Evolutionary conservation across 2,888 invertebrate genomes (phyloP), one percentile per base, ranked within the genome.

Genomic region (Aromia moschata): DNA sequence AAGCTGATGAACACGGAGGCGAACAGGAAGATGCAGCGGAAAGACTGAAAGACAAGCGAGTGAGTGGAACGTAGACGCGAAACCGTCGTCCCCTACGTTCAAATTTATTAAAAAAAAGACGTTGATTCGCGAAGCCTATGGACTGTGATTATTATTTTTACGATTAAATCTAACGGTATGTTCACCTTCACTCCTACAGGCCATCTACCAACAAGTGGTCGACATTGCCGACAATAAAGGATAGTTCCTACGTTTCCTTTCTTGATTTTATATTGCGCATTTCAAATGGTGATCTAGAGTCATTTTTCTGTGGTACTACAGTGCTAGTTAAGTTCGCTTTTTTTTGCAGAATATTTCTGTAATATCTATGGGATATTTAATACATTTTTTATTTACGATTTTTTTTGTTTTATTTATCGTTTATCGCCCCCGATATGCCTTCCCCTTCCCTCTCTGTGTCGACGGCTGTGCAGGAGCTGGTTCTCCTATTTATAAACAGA

Each of bases 1-100:
- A 95, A 95, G 82, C 79, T 94, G 67, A 86, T 88, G 79, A 95
- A 95, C 80, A 89, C 93, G 25, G 91, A 94, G 80, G 87, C 86
- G 71, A 93, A 94, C 79, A 91, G 89, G 80, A 91, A 91, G 74
- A 68, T 56, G 33, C 40, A 56, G 33, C 20, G 37, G 31, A 30
- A 54, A 18, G 10, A 41, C 41, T 25, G 51, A 55, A 43, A 20
- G 38, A 38, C 11, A 44, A 45, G 44, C 40, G 44, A 38, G 45
- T 37, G 45, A 9, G 16, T 37, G 37, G 30, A 51, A 40, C 40
- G 40, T 40, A 31, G 38, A n/a, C 16, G 40, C 15, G n/a, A 37
- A 37, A n/a, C n/a, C n/a, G n/a, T n/a, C n/a, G n/a, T n/a, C n/a
- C 16, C 33, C 1, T 20, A 18, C 52, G 41, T 47, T 43, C 45